Conservation (phyloP, 2,888 invertebrate species). For the Elysia crispata region DNA sequence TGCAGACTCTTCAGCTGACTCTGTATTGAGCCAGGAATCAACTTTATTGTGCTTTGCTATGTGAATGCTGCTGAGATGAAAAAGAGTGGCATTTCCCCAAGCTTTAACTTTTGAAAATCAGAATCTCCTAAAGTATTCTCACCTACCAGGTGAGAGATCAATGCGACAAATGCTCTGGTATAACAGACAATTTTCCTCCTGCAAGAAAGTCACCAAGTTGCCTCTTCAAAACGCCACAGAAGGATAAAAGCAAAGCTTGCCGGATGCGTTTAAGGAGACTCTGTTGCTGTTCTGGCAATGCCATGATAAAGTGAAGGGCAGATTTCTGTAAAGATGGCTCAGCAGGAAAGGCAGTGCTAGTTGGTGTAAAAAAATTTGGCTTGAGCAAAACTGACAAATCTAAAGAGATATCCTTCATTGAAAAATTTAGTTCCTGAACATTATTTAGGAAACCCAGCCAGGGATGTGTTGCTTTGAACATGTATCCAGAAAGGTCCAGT, state of each 20-base stretch:
- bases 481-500: conserved; percentile 15
- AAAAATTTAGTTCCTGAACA: background rate
- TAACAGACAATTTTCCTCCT: background rate
- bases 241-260: background rate
- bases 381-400: background rate
- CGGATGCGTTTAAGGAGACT: background rate
- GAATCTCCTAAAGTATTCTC: conserved; percentile 23
- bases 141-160: conserved; percentile 19
- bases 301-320: too few relatives aligned
- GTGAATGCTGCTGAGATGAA: background rate
- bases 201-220: conserved; percentile 11
- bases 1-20: background rate
- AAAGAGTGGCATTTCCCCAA: conserved; percentile 6
- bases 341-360: background rate
- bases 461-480: background rate
- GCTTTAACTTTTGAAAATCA: background rate
- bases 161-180: background rate
- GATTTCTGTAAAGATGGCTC: too few relatives aligned
- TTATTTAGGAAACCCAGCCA: too few relatives aligned
- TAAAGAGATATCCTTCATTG: background rate
- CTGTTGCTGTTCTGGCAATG: background rate
- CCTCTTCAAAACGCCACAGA: background rate
- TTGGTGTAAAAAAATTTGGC: background rate
- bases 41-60: too few relatives aligned
- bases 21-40: background rate